Percentiles rank a stretch among this genome's conserved stretches.
These are phyloP conservation scores for Hypotaenidia philippensis DNA, from an alignment of 2,797 vertebrate species.

Conservation along the genomic window DNA sequence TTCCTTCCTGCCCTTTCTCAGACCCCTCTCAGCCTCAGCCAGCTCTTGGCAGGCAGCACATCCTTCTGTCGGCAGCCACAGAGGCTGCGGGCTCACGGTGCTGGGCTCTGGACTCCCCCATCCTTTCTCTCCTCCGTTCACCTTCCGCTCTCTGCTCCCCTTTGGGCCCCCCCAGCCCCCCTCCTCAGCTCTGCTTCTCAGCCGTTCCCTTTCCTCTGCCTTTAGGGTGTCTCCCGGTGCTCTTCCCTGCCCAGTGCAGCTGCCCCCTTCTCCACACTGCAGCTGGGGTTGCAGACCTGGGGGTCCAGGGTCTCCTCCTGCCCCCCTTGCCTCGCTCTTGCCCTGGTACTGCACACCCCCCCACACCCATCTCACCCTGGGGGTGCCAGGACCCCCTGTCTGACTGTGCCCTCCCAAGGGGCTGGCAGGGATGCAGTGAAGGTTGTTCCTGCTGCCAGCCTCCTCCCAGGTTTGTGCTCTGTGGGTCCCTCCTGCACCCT, in stretches of 20 bases:
- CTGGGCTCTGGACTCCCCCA: not conserved
- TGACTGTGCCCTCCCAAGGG: not conserved
- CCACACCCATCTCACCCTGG: accelerated
- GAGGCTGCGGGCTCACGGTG: accelerated
- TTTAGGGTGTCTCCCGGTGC: not conserved
- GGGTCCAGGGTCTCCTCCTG: not conserved
- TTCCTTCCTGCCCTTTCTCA: not conserved
- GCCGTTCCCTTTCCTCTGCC: not conserved
- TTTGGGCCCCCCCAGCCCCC: not conserved
- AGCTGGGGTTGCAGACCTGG: not conserved
- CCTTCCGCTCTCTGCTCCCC: not conserved
- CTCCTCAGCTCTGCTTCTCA: not conserved
- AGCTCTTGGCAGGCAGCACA: not conserved
- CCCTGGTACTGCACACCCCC: not conserved
- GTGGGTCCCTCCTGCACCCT: not conserved
- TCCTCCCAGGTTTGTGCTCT: not conserved
- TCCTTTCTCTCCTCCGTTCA: not conserved
- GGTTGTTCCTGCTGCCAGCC: not conserved
- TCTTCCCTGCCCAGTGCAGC: not conserved
- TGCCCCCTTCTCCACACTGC: not conserved
- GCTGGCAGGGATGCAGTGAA: not conserved
- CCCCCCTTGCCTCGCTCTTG: too few relatives aligned
- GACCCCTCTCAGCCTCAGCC: not conserved
- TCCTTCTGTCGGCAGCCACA: not conserved
- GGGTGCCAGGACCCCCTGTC: too few relatives aligned